Conservation (phyloP, 2,113 vertebrate genomes). For the Myrmecophaga tridactyla region DNA sequence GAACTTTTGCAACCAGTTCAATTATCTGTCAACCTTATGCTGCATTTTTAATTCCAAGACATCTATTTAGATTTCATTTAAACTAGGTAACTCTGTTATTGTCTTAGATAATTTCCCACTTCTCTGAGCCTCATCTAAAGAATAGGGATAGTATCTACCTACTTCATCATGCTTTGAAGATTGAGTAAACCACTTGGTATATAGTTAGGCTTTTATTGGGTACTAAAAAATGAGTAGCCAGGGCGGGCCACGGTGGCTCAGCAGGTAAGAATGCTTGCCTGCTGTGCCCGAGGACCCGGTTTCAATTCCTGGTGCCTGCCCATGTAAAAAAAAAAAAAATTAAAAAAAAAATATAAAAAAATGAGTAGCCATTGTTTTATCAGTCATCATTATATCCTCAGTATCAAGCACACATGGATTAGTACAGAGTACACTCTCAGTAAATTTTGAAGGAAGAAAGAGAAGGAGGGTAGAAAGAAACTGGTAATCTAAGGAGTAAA, state of each 20-base stretch:
- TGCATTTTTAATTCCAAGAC: background rate
- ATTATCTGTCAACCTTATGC: background rate
- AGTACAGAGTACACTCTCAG: background rate
- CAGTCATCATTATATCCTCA: background rate
- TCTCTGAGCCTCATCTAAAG: background rate
- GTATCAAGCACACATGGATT: background rate
- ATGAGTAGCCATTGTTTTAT: background rate
- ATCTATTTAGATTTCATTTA: background rate
- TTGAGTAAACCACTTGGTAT: background rate
- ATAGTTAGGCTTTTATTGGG: background rate
- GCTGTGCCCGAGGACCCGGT: too few species aligned
- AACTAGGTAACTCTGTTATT: background rate
- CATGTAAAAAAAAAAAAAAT: too few species aligned
- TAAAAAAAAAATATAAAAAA: too few species aligned
- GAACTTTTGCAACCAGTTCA: background rate
- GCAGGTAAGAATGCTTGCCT: too few species aligned
- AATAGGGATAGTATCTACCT: background rate
- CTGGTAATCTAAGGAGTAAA: background rate
- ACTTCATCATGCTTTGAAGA: background rate
- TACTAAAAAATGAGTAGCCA: background rate
- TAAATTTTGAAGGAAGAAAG: background rate
- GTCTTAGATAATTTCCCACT: background rate
- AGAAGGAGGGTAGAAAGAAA: background rate
- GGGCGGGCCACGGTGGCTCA: too few species aligned
- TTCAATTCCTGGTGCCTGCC: too few species aligned